These are phyloP conservation scores for Spodoptera littoralis DNA, from an alignment of 2,888 invertebrate genomes.

Conservation along the genomic window DNA sequence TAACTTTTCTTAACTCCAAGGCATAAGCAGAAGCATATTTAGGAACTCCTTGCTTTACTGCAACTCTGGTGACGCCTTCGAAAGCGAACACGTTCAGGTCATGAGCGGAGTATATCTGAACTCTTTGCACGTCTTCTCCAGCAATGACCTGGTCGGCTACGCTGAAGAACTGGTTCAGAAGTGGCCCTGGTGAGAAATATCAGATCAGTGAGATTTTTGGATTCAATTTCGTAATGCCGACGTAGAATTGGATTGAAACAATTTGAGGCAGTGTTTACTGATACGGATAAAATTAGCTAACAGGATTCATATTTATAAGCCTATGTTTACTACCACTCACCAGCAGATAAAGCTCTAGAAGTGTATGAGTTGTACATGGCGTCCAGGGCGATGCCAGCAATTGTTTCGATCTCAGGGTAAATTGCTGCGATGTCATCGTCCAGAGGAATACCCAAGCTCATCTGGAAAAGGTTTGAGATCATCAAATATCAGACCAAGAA, in stretches of 20 bases:
- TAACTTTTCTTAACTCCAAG: constrained; percentile 62
- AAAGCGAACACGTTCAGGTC: constrained; percentile 61
- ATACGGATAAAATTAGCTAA: no score
- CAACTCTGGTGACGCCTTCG: constrained; percentile 41
- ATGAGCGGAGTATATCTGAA: constrained; percentile 63
- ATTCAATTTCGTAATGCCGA: background rate
- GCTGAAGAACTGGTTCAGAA: constrained; percentile 58
- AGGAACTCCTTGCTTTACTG: constrained; percentile 54
- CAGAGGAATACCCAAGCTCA: constrained; percentile 59
- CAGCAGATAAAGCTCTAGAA: constrained; percentile 43
- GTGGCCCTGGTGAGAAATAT: constrained; percentile 45
- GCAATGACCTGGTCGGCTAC: constrained; percentile 47
- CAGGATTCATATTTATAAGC: no score
- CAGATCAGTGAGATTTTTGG: background rate
- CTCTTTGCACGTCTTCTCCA: constrained; percentile 47
- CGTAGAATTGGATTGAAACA: no score
- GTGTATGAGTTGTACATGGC: background rate
- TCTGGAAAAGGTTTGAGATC: constrained; percentile 35
- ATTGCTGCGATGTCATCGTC: constrained; percentile 35
- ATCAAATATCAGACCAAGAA: no score
- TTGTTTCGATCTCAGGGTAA: constrained; percentile 51
- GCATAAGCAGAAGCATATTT: constrained; percentile 55
- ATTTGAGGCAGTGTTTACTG: no score
- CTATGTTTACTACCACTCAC: constrained; percentile 39
- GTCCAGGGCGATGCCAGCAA: constrained; percentile 57